Base-by-base conservation (phyloP, 2,888 invertebrate species). In the Tryphoninae sp. region DNA sequence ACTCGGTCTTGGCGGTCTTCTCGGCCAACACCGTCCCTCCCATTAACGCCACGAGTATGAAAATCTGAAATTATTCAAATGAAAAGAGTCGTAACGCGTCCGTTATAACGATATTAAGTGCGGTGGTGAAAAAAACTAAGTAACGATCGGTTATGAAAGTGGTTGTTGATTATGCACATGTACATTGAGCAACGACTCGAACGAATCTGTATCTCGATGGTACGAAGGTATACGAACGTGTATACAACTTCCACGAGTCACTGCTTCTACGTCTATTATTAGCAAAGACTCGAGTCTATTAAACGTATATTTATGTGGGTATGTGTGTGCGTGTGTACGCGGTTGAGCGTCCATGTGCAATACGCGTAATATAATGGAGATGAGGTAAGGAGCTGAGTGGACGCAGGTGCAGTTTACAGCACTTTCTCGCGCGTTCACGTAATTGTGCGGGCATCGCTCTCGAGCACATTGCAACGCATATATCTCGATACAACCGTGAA, bases 11-110 rank as follows among this genome's bases (percentile, higher is more conserved):
- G 2, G 81, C 42, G 16, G 78, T 22, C 2, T 87, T 84, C 61
- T 85, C 83, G 23, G 86, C 86, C 58, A 86, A 81, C 9, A 86
- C 87, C 22, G 78, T 84, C 69, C 84, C 76, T 65, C 85, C 87
- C 83, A 89, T 74, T 13, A 90, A 80, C 83, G 83, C 88, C 73
- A 89, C 64, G 45, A 89, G 65, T 22, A 90, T 64, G 53, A 90
- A 78, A 78, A 85, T 88, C 90, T 91, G 83, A n/a, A 55, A 78
- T 62, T 19, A 22, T 59, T 2, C 2, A 22, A 4, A 33, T 6
- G 33, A 33, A 33, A 33, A 33, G 33, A 33, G 33, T 7, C 33
- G 33, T 6, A 33, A 33, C 33, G 33, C 33, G 6, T 33, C 33
- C 33, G 33, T 33, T 33, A 33, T 33, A 33, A 33, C 33, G 33